A percentile compares a stretch with the other conserved stretches of the same genome.
These are phyloP conservation scores for Bombus waltoni DNA, from an alignment of 1,140 invertebrate species.

Conservation along the genomic window DNA sequence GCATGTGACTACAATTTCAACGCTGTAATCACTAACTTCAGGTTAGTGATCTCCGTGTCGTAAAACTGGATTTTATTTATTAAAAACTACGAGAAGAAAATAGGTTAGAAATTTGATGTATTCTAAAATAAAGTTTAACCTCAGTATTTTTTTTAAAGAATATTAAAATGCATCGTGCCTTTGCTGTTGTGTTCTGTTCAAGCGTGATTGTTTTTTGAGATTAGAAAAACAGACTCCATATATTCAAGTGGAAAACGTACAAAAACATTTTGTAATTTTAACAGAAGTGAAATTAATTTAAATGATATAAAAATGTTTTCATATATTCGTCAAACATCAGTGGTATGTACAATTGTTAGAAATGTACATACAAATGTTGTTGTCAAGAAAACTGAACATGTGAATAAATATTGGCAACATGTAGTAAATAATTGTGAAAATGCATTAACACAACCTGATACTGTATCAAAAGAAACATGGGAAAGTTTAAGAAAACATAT, in stretches of 20 bases:
- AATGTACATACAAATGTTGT: accelerated
- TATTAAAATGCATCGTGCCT: background rate
- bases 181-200: background rate
- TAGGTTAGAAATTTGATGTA: background rate
- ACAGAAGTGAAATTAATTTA: background rate
- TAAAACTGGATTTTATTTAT: background rate
- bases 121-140: background rate
- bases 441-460: background rate
- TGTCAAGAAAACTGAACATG: accelerated
- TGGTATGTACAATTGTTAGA: background rate
- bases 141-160: no score
- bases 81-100: background rate
- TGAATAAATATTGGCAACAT: background rate
- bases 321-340: background rate
- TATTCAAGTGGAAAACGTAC: background rate
- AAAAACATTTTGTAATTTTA: no score
- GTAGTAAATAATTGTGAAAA: background rate
- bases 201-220: background rate
- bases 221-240: background rate
- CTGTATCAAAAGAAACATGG: slow-evolving; percentile 48
- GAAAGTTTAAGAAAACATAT: slow-evolving; percentile 43
- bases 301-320: background rate
- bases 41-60: background rate
- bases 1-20: no score
- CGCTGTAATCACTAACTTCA: no score